Evolutionary conservation across 2,113 vertebrate genomes (phyloP), one percentile per base, ranked within the genome.

Genomic region (Rynchops niger): DNA sequence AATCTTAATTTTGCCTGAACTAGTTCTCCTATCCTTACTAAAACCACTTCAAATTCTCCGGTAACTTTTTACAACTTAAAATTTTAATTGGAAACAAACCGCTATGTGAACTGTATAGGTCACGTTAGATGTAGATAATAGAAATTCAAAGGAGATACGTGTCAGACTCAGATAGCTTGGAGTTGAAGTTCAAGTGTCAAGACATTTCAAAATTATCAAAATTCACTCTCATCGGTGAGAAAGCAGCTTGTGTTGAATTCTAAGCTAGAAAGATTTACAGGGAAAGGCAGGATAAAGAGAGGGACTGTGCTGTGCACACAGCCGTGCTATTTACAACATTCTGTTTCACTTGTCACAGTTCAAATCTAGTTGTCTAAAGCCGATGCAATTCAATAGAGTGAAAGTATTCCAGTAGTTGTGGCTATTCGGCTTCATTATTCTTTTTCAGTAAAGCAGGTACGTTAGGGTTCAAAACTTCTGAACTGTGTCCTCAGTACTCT

Each of bases 401-500:
- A 97, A 94, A 97, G 97, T 93, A 86, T 84, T 97, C 82, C 62
- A 90, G 96, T 67, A 70, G 96, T 78, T 47, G 22, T 65, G 34
- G 92, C 73, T n/a, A 83, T 91, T 91, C 86, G 79, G 95, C 96
- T 96, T 97, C 97, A 96, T 98, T 98, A 97, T 97, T 97, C 96
- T 97, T 95, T 73, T 84, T 87, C 97, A 92, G 91, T 91, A 96
- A 97, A 97, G 95, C 84, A 94, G 96, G 90, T 92, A 83, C 8
- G 38, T 90, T 95, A 78, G 93, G 90, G 95, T 97, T 96, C 95
- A 93, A 86, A 97, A 97, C 93, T 96, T 95, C 95, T 97, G 97
- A 98, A 98, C 97, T 98, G 96, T 98, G 97, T 98, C 97, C 85
- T 97, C 96, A 72, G 82, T 91, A 90, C 87, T 97, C 92, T 94